These are phyloP conservation scores for Thysanoteuthis rhombus DNA, from an alignment of 2,888 invertebrate species.

Conservation along the genomic window DNA sequence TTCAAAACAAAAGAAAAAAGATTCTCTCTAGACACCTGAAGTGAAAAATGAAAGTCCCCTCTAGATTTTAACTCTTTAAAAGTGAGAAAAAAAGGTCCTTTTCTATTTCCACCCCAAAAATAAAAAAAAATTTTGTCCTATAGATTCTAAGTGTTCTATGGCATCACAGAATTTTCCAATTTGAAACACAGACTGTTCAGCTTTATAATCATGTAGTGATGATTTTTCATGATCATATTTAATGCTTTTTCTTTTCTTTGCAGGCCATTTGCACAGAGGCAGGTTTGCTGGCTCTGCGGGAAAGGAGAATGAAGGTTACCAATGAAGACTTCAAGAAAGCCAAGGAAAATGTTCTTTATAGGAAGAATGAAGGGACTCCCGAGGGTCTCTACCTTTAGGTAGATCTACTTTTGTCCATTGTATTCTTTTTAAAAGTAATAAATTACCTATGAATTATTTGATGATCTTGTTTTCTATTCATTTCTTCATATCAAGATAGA, in stretches of 20 bases:
- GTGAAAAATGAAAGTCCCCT: no score
- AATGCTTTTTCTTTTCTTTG: neutral
- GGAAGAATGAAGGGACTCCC: constrained; percentile 99
- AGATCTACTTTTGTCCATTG: neutral
- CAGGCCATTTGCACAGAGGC: constrained; percentile 99
- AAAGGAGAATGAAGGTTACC: constrained; percentile 98
- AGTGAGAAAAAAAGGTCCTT: no score
- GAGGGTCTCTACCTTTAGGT: constrained; percentile 96
- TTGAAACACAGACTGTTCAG: no score
- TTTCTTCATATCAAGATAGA: neutral
- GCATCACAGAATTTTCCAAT: no score
- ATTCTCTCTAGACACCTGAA: no score
- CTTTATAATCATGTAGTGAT: no score
- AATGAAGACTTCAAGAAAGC: constrained; percentile 99
- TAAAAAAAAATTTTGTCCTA: no score
- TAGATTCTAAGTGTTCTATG: no score
- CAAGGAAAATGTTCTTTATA: constrained; percentile 97
- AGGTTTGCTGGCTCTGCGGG: constrained; percentile 95
- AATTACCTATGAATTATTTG: neutral
- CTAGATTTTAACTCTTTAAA: no score
- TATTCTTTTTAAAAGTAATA: constrained; percentile 14
- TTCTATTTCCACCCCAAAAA: no score
- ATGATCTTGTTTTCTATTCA: neutral
- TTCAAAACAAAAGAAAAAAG: no score
- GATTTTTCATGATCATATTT: neutral